A percentile compares a stretch with the other conserved stretches of the same genome.
phyloP scores from a whole-genome alignment of 1,140 invertebrate species.

The Portunus trituberculatus region DNA sequence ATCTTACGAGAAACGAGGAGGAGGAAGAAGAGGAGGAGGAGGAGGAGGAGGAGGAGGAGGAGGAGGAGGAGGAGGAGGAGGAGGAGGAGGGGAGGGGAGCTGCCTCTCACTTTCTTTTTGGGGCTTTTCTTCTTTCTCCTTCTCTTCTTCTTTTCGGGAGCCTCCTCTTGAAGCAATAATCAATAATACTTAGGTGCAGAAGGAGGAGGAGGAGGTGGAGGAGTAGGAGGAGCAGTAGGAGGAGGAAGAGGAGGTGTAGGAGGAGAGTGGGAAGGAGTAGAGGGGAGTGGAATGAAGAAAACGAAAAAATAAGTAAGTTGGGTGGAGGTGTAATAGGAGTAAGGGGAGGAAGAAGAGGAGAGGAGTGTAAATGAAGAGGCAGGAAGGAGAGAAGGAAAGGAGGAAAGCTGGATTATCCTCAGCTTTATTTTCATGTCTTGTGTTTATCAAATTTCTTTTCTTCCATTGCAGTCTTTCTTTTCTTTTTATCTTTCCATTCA shows the following conservation, averaged over 20 bases:
- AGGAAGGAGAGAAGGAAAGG: too few relatives aligned
- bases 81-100: too few relatives aligned
- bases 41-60: background rate
- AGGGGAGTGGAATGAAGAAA: background rate
- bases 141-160: background rate
- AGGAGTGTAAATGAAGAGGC: too few relatives aligned
- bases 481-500: too few relatives aligned
- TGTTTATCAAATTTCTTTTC: background rate
- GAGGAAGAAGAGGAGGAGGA: background rate
- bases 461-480: background rate
- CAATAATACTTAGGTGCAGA: conserved; percentile 6
- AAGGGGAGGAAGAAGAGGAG: background rate
- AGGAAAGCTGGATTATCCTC: too few relatives aligned
- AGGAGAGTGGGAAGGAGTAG: background rate
- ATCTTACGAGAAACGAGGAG: background rate
- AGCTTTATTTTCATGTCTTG: background rate
- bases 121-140: too few relatives aligned
- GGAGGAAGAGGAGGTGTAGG: background rate
- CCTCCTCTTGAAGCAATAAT: conserved; percentile 12
- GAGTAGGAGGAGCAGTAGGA: background rate
- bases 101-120: too few relatives aligned
- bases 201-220: background rate
- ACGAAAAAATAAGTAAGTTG: background rate
- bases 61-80: too few relatives aligned
- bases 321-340: too few relatives aligned